These are phyloP conservation scores for Somateria mollissima DNA, from an alignment of 2,797 vertebrate species.

Conservation along the genomic window DNA sequence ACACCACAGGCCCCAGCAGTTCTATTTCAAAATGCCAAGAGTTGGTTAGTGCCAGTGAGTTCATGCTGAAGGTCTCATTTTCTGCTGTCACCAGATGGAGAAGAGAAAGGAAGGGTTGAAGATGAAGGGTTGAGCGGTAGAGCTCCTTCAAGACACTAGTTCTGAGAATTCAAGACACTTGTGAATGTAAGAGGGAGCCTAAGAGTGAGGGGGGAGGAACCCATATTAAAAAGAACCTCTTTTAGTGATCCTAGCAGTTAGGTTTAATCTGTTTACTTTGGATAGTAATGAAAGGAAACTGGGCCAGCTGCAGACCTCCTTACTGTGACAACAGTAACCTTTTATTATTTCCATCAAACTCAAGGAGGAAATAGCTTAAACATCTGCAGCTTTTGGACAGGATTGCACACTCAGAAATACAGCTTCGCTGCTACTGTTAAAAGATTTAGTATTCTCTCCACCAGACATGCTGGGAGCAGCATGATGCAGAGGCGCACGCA, in stretches of 20 bases:
- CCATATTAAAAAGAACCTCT: constrained; percentile 67
- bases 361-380: constrained; percentile 81
- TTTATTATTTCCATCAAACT: constrained; percentile 82
- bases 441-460: constrained; percentile 67
- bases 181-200: constrained; percentile 21
- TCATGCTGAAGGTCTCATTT: neutral
- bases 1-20: neutral
- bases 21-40: neutral
- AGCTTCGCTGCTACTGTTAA: constrained; percentile 75
- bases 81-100: neutral
- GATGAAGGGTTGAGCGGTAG: neutral
- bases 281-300: constrained; percentile 80
- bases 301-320: constrained; percentile 82
- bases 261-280: constrained; percentile 81
- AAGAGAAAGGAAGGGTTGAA: neutral
- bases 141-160: neutral
- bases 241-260: constrained; percentile 72
- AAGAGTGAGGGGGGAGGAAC: neutral
- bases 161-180: constrained; percentile 22
- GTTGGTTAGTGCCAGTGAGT: neutral
- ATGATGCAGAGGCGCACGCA: neutral
- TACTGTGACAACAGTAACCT: constrained; percentile 82
- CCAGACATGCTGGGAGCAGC: constrained; percentile 54
- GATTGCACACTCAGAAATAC: constrained; percentile 61
- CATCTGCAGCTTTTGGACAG: constrained; percentile 79